Evolutionary conservation across 1,140 invertebrate genomes (phyloP), one percentile per base, ranked within the genome.

Genomic region (Magallana gigas): DNA sequence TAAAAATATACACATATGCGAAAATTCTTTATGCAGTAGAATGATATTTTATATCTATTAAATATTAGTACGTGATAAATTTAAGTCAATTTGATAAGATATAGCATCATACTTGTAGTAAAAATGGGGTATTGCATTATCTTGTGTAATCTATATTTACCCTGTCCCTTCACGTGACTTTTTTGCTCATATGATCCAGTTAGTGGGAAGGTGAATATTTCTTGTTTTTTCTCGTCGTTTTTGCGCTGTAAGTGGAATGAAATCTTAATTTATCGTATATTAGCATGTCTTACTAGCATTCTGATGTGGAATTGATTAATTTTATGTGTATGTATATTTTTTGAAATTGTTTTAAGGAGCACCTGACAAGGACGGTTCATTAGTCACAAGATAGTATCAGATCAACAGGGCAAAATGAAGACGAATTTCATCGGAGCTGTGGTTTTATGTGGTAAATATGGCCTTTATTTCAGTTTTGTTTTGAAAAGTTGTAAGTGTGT

Each of bases 391-490:
- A 76, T 76, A 76, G 36, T 29, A 48, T 48, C 36, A 4, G 36
- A 48, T 48, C 36, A 48, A 48, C 36, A 76, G 36, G 18, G 16
- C 68, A 76, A 76, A 36, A 76, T 76, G 68, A 76, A 76, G 68
- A 29, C 68, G 29, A 76, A 76, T 9, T 76, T 76, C 68, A 29
- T 76, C 7, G 68, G 68, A 76, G 68, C 68, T 18, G 68, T 76
- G 23, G 36, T 76, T 29, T 6, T 76, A 2, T 76, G 68, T 48
- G 68, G 68, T 76, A 76, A 29, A 29, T 76, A 48, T 76, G 36
- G 36, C 2, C 36, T 48, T 48, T 48, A 48, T 48, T 48, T 48
- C 36, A 48, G 3, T 48, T 2, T 48, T 48, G 36, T 48, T 0
- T 36, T 3, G 1, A 36, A 5, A 36, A 1, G 36, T 36, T 36